A percentile compares a stretch with the other conserved stretches of the same genome.
Conservation (phyloP, 2,113 vertebrate species). For the Cochlearius cochlearius region DNA sequence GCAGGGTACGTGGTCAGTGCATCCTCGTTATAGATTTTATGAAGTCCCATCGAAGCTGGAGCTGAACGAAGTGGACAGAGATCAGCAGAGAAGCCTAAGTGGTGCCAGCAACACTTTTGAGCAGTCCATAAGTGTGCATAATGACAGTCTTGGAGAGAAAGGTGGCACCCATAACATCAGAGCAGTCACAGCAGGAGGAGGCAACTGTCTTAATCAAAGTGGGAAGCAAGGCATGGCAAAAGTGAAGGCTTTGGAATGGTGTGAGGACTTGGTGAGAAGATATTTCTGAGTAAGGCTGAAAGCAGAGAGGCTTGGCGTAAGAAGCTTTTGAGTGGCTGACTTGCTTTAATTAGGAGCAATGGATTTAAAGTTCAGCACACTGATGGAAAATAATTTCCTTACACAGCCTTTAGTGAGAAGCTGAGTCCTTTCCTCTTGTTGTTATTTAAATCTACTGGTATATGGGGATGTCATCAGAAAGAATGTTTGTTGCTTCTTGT, state of each 20-base stretch:
- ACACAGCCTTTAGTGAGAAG: background rate
- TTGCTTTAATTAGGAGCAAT: slow-evolving; percentile 32
- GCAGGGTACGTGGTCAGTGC: background rate
- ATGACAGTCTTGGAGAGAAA: background rate
- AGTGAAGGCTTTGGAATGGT: background rate
- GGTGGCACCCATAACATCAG: background rate
- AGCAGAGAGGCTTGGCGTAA: background rate
- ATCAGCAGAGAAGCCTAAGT: background rate
- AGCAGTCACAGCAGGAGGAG: background rate
- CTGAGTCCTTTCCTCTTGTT: background rate
- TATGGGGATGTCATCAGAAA: background rate
- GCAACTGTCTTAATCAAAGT: background rate
- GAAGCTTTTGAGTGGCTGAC: background rate
- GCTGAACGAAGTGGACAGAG: background rate
- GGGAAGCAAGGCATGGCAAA: background rate
- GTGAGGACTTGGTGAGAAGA: background rate
- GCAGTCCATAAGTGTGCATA: background rate
- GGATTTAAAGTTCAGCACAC: slow-evolving; percentile 7
- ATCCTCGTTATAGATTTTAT: background rate
- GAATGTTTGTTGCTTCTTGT: slow-evolving; percentile 39
- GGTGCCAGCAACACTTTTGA: background rate
- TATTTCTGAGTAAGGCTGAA: background rate
- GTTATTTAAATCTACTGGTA: background rate
- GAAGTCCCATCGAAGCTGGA: background rate
- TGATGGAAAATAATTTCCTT: background rate